Base-by-base conservation (phyloP, 2,797 vertebrate species). In the Saguinus oedipus region DNA sequence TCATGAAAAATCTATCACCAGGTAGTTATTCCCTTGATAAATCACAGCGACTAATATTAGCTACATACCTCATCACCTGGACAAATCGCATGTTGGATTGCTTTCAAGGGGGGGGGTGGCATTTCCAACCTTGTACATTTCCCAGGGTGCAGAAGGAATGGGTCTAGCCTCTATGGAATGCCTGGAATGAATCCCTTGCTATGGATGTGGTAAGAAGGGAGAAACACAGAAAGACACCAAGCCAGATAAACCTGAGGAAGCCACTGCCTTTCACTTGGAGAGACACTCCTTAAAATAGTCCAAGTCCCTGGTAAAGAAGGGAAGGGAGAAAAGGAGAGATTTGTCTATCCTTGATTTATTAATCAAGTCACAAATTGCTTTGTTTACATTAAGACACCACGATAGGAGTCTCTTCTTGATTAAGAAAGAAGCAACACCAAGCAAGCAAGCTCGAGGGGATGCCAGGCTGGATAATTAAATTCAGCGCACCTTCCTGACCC, bases 11-110 rank as follows among this genome's bases (percentile, higher is more conserved):
- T 7, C 24, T 55, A 78, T 85, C 85, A 94, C 48, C 39, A 48
- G 39, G 26, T 68, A 75, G 74, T 90, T 81, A 78, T 92, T 83
- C 94, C 93, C 79, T 57, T 82, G 86, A 86, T 86, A 96, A 94
- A 96, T 96, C 90, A 75, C 61, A 78, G 93, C 4, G 44, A 33
- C 96, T 88, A 81, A 74, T 88, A 74, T 93, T 89, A 96, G 82
- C 75, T 64, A 33, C 57, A 48, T 17, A 59, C 33, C 76, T 97
- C 68, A 92, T 81, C 59, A 84, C 64, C 70, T 61, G 79, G 68
- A 75, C 42, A 81, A 90, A 94, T 89, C 55, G 5, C 12, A 14
- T 42, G 42, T 39, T 90, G 42, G 59, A 55, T 15, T 61, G 81
- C 68, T 90, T 93, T 95, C 90, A 94, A 85, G 27, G 46, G 75